Conservation (phyloP, 2,888 invertebrate genomes). For the Gasteruption jaculator region DNA sequence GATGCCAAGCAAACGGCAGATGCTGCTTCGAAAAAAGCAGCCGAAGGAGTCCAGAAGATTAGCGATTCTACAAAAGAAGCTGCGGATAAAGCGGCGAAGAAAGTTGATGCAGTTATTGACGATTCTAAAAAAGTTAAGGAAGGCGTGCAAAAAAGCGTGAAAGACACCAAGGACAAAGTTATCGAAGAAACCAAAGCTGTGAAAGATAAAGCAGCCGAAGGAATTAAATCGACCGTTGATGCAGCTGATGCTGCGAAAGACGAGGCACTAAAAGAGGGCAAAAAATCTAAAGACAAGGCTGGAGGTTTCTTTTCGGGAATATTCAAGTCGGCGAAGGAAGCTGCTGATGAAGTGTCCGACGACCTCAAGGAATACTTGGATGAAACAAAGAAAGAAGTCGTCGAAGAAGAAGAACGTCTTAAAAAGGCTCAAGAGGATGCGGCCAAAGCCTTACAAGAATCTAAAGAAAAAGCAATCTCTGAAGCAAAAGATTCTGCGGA, state of each 20-base stretch:
- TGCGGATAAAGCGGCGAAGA: constrained; percentile 20
- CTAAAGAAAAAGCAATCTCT: constrained; percentile 16
- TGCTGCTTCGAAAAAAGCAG: too few species aligned
- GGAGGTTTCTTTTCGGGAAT: constrained; percentile 23
- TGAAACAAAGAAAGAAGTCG: constrained; percentile 45
- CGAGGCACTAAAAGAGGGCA: constrained; percentile 22
- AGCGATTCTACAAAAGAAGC: constrained; percentile 17
- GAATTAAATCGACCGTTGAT: constrained; percentile 18
- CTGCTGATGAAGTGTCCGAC: constrained; percentile 26
- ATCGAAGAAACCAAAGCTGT: constrained; percentile 18
- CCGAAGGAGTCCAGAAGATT: too few species aligned
- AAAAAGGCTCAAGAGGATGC: constrained; percentile 23
- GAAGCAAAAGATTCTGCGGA: constrained; percentile 17
- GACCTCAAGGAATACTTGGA: constrained; percentile 52
- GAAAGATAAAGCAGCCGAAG: constrained; percentile 25
- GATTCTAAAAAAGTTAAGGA: constrained; percentile 20
- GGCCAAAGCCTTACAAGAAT: constrained; percentile 16
- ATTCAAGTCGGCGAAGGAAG: constrained; percentile 27
- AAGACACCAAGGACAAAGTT: constrained; percentile 18
- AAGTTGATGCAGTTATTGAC: too few species aligned
- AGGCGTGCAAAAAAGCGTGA: constrained; percentile 8
- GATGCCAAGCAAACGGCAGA: too few species aligned
- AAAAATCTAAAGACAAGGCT: constrained; percentile 27
- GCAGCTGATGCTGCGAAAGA: constrained; percentile 15
- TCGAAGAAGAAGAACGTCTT: constrained; percentile 14